Base-by-base conservation (phyloP, 2,797 vertebrate species). In the Buphagus erythrorhynchus region DNA sequence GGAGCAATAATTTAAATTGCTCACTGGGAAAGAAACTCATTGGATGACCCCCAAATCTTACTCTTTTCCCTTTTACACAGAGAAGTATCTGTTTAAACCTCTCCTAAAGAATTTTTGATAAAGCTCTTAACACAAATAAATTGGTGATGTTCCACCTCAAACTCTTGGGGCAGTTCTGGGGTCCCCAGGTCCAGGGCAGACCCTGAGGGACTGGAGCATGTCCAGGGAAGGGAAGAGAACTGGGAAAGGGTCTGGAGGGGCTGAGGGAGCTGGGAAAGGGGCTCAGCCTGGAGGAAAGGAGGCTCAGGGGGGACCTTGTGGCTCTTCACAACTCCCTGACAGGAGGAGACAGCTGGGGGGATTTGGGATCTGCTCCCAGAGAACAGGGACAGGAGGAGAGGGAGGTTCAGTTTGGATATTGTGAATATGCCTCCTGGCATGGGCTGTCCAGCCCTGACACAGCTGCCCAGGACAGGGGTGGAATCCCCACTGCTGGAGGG, bases 391-490 rank as follows among this genome's bases (percentile, higher is more conserved):
- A 67, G 62, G 45, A 51, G 22, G 3, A 75, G 21, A 51, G 36
- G 14, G 3, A 67, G 19, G 14, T 0, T 13, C 3, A 31, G 29
- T 16, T 0, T 6, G 48, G 40, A 26, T 2, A 6, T 2, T 62
- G 7, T 35, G 48, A 35, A 42, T 0, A 16, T 26, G 40, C 9
- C 73, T 31, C 36, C 2, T 2, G 2, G 5, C 4, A 75, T 28
- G 4, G 25, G 1, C 1, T 55, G 0, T 7, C 48, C 40, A 40
- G 17, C 38, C 33, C 55, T 68, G 48, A 29, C 33, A 0, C 24
- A 77, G 73, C 48, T 77, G 49, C 31, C 12, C 58, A 36, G 49
- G 18, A 6, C 13, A 12, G 10, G 1, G 40, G 0, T 52, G 31
- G 49, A 72, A 9, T 25, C 3, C 26, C 43, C 58, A 49, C 1